These are phyloP conservation scores for Anoncus sp. DNA, from an alignment of 2,888 invertebrate genomes.

Conservation along the genomic window DNA sequence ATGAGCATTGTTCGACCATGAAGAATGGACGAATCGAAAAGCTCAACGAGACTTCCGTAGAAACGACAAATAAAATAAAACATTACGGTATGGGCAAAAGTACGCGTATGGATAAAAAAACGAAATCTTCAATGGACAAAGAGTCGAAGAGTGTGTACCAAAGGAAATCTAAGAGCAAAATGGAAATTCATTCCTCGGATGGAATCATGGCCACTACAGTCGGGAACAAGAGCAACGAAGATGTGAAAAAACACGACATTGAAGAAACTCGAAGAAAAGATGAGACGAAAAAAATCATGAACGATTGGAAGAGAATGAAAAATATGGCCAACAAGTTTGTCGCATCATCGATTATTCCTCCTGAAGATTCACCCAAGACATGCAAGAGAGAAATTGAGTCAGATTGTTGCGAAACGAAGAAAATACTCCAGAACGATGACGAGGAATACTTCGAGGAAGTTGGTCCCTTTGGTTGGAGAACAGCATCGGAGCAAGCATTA, in stretches of 20 bases:
- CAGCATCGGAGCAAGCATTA: constrained; percentile 72
- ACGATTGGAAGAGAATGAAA: constrained; percentile 74
- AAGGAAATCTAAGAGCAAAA: not conserved
- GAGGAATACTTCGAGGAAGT: constrained; percentile 11
- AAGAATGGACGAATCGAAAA: constrained; percentile 1
- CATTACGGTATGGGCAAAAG: constrained; percentile 10
- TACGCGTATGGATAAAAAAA: constrained; percentile 39
- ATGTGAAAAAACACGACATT: constrained; percentile 2
- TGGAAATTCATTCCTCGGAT: not conserved
- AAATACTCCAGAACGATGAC: constrained; percentile 10
- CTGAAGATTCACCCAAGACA: constrained; percentile 48
- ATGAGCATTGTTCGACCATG: constrained; percentile 52
- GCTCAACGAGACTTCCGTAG: not conserved
- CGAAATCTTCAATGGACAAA: constrained; percentile 19
- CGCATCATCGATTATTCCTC: constrained; percentile 69
- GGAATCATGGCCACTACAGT: not conserved
- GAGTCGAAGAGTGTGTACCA: not conserved
- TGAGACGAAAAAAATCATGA: constrained; percentile 60
- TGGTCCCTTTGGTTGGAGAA: constrained; percentile 72
- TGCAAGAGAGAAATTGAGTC: constrained; percentile 41
- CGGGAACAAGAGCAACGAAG: constrained; percentile 12
- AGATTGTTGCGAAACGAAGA: constrained; percentile 13
- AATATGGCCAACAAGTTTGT: constrained; percentile 36
- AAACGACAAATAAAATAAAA: constrained; percentile 16
- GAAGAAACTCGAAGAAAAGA: constrained; percentile 28